These are phyloP conservation scores for Podiceps cristatus DNA, from an alignment of 2,113 vertebrate species.

Conservation along the genomic window DNA sequence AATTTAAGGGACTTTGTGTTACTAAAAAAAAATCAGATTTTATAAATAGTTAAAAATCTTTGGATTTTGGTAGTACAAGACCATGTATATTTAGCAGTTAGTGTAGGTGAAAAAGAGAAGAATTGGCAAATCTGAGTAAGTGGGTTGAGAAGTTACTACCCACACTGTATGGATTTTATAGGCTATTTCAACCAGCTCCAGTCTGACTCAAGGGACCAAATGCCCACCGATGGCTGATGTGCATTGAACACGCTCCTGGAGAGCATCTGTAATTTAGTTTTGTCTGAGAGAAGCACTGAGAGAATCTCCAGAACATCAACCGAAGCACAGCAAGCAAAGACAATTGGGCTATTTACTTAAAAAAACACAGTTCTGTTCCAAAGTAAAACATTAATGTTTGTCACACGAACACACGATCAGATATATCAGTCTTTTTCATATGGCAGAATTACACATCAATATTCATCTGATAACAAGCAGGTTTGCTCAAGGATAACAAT, in stretches of 20 bases:
- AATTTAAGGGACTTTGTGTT: background rate
- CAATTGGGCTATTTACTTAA: background rate
- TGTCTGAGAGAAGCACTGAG: background rate
- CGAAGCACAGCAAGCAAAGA: background rate
- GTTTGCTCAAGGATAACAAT: background rate
- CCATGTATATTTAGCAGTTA: background rate
- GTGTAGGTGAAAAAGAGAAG: background rate
- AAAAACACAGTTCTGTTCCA: background rate
- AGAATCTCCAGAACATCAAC: background rate
- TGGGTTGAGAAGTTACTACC: background rate
- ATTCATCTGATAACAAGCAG: background rate
- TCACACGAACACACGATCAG: background rate
- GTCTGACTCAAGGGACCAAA: background rate
- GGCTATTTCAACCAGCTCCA: background rate
- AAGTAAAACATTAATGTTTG: background rate
- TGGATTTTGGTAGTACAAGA: background rate
- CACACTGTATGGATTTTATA: background rate
- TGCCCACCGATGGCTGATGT: background rate
- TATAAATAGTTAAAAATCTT: background rate
- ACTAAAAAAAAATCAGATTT: background rate
- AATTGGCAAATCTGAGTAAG: background rate
- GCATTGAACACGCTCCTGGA: background rate
- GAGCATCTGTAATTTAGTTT: background rate
- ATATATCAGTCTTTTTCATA: background rate
- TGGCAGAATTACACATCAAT: background rate